A percentile compares a stretch with the other conserved stretches of the same genome.
Evolutionary conservation across 2,888 invertebrate species (phyloP).

Genomic region (Agrotis puta): DNA sequence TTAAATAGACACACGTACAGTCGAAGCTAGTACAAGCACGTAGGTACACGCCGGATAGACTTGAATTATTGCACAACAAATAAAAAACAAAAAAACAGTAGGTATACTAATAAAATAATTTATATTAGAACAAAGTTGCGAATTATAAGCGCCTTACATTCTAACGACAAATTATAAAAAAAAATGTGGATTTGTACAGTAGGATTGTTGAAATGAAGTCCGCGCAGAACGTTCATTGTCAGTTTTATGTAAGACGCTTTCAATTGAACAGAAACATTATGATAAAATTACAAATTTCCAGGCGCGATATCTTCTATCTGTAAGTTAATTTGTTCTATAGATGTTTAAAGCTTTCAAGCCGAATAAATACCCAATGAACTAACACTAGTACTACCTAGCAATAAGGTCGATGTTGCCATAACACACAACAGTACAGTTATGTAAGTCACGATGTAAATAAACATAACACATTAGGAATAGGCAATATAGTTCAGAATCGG

Average conservation of each 20-base stretch:
- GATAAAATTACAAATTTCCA: slow-evolving; percentile 49
- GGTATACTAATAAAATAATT: background rate
- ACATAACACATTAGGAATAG: slow-evolving; percentile 49
- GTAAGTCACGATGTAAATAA: slow-evolving; percentile 63
- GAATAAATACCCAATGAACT: slow-evolving; percentile 22
- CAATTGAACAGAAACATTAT: slow-evolving; percentile 4
- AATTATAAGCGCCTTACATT: slow-evolving; percentile 2
- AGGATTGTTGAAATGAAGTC: no score
- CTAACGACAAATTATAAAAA: background rate
- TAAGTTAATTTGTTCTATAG: slow-evolving; percentile 65
- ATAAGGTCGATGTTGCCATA: slow-evolving; percentile 41
- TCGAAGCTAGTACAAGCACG: slow-evolving; percentile 58
- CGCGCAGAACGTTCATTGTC: no score
- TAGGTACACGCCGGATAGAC: slow-evolving; percentile 61
- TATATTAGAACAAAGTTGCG: background rate
- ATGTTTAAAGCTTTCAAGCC: slow-evolving; percentile 70
- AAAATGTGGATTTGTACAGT: no score
- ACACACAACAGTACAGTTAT: slow-evolving; percentile 23
- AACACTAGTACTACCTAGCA: slow-evolving; percentile 19
- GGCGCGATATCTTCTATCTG: slow-evolving; percentile 50
- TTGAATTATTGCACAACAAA: slow-evolving; percentile 40
- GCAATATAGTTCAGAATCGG: slow-evolving; percentile 32
- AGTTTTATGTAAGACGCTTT: background rate
- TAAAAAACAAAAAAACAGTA: background rate
- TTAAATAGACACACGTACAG: slow-evolving; percentile 51